A percentile compares a stretch with the other conserved stretches of the same genome.
Conservation (phyloP, 2,113 vertebrate genomes). For the Prietella phreatophila region DNA sequence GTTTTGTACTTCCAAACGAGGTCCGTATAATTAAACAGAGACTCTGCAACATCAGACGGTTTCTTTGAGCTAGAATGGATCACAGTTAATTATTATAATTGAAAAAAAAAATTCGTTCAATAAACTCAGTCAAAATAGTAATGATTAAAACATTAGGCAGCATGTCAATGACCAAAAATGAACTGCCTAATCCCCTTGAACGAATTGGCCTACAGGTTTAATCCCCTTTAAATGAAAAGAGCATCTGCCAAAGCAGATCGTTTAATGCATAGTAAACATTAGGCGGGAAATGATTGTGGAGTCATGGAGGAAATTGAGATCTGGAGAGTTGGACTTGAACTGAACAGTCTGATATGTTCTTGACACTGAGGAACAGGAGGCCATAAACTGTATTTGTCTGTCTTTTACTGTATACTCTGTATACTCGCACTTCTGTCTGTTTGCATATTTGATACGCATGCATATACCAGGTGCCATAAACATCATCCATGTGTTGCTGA, state of each 20-base stretch:
- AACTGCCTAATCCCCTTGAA: slow-evolving; percentile 51
- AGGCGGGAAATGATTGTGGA: slow-evolving; percentile 34
- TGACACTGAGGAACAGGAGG: slow-evolving; percentile 44
- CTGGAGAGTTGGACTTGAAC: not conserved
- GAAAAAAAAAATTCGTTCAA: slow-evolving; percentile 41
- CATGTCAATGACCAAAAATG: slow-evolving; percentile 52
- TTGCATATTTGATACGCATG: slow-evolving; percentile 36
- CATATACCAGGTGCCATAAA: not conserved
- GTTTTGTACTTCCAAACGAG: not conserved
- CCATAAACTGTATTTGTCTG: slow-evolving; percentile 49
- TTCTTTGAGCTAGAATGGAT: not conserved
- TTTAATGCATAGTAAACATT: slow-evolving; percentile 42
- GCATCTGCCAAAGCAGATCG: slow-evolving; percentile 45
- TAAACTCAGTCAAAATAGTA: slow-evolving; percentile 54
- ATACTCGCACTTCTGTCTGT: slow-evolving; percentile 25
- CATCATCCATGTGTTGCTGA: not conserved
- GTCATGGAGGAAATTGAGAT: slow-evolving; percentile 40
- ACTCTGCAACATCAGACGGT: not conserved
- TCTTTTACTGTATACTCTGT: slow-evolving; percentile 52
- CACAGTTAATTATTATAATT: not conserved
- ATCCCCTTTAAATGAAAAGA: slow-evolving; percentile 60
- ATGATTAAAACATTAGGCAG: slow-evolving; percentile 38
- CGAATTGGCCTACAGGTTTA: slow-evolving; percentile 51
- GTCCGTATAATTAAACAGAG: not conserved
- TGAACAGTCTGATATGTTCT: slow-evolving; percentile 51